Evolutionary conservation across 2,113 vertebrate genomes (phyloP).

Genomic region (Zingel zingel): DNA sequence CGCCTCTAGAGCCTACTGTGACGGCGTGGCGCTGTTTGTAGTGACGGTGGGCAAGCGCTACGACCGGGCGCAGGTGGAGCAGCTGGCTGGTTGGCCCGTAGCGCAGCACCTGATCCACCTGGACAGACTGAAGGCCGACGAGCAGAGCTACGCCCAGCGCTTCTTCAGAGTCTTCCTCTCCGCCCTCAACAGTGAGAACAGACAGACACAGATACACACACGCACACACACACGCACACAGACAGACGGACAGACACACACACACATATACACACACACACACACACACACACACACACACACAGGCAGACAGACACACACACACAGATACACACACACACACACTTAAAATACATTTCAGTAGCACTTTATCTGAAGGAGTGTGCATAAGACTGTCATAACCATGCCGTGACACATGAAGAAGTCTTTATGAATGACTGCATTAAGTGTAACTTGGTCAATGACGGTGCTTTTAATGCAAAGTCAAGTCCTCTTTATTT

Average conservation of each 20-base stretch:
- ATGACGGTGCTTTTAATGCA: background rate
- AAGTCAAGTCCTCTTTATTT: no score
- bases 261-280: no score
- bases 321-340: no score
- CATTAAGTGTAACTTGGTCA: background rate
- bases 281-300: no score
- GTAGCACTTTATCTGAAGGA: no score
- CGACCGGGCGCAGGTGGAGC: conserved; percentile 75
- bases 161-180: conserved; percentile 88
- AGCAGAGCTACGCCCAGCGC: conserved; percentile 82
- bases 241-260: no score
- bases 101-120: conserved; percentile 88
- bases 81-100: conserved; percentile 82
- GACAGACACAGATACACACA: background rate
- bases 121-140: conserved; percentile 57
- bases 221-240: no score
- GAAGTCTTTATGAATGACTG: no score
- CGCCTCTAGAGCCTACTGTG: conserved; percentile 84
- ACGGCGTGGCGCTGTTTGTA: conserved; percentile 87
- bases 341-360: no score
- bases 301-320: no score
- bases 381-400: no score
- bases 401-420: no score
- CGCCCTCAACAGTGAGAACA: conserved; percentile 86
- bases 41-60: conserved; percentile 81